Evolutionary conservation across 2,888 invertebrate genomes (phyloP), one percentile per base, ranked within the genome.

Genomic region (Hemithea aestivaria): DNA sequence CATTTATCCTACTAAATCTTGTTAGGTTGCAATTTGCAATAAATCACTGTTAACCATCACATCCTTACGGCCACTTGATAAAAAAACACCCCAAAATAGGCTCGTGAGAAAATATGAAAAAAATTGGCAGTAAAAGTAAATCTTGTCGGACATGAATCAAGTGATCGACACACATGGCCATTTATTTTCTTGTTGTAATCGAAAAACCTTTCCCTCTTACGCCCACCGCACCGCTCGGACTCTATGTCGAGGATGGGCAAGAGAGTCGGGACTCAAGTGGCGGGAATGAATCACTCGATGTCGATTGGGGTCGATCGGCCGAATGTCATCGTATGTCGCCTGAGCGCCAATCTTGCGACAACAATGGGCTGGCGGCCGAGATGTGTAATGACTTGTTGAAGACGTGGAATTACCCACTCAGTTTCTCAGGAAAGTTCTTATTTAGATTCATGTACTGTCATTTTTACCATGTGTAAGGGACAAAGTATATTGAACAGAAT

Each of bases 101-200:
- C 16, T n/a, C 16, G 16, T 16, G 5, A 2, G 16, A 16, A 16
- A 16, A 16, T 16, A 16, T 16, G 16, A 16, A 16, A 4, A 16
- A 16, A 16, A n/a, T n/a, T 16, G 16, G 16, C 16, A 16, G 16
- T 16, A 16, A 5, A 16, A 16, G 16, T 16, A 46, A 27, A 32
- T 38, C 27, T 33, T 36, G 16, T 16, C 31, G 23, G 16, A 11
- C 40, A 43, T 36, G 25, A 44, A 44, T 41, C 48, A 40, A 40
- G 44, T 37, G 48, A 48, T 48, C 35, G 39, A 40, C 44, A 39
- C 25, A 34, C 20, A 36, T 29, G 9, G 37, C 32, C 44, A 45
- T 48, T 51, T 51, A 48, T 51, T 41, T 44, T 27, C 31, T 41
- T 41, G 34, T 45, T 39, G 45, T 51, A 48, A 48, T 51, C 48